Evolutionary conservation across 2,888 invertebrate species (phyloP), one percentile per base, ranked within the genome.

Genomic region (Acronicta psi): DNA sequence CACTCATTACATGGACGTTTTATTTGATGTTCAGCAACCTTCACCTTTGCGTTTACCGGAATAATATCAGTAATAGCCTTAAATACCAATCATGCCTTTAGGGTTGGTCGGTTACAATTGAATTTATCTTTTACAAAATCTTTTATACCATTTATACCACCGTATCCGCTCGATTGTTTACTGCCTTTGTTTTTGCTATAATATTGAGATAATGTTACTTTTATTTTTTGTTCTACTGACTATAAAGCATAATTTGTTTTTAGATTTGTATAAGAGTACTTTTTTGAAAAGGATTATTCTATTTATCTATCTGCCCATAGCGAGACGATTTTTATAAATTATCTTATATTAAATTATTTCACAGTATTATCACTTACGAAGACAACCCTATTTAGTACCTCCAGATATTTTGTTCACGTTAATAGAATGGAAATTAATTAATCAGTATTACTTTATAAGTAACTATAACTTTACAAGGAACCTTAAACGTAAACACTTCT

Each of bases 21-120:
- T 38, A 36, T 41, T 47, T 11, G 18, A 69, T 46, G 50, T 16
- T 51, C 14, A 57, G 9, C n/a, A 23, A 42, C 69, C 69, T 71
- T 71, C 37, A 71, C 68, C 59, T 73, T 73, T 67, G 8, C 36
- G n/a, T 57, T 59, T 71, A 61, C 64, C 61, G 61, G 72, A 73
- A 75, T 55, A 34, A 37, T 57, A 44, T 53, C 49, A 46, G 52
- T 18, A 53, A 44, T 51, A 23, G 16, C 42, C 17, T 14, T 47
- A 66, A 66, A 69, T 71, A 67, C 14, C 63, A 59, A 7, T 31
- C 14, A 44, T 67, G 55, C 56, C 63, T 63, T 20, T 38, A 50
- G 75, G 53, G 41, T 54, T 31, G 41, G 17, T 36, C n/a, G 25
- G 41, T 8, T 36, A 25, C 41, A 16, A 47, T 55, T 47, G 42